Conservation (phyloP, 2,797 vertebrate species). For the Steatocranus sp. region DNA sequence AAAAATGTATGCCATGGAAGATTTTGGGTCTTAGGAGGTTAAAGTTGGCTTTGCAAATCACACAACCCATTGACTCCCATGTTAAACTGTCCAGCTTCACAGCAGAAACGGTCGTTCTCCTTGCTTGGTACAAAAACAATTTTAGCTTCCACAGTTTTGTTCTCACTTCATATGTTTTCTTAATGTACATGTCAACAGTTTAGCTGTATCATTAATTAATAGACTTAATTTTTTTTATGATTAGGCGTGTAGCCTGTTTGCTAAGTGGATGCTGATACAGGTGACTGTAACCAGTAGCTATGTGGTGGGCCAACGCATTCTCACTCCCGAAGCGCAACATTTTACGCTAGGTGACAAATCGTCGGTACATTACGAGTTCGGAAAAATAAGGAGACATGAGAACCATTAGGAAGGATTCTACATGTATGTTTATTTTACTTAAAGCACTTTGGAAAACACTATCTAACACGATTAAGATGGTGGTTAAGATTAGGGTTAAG, state of each 20-base stretch:
- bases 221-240: neutral
- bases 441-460: neutral
- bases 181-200: neutral
- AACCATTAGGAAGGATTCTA: accelerated
- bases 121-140: neutral
- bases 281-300: no score
- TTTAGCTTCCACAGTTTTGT: neutral
- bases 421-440: neutral
- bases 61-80: neutral
- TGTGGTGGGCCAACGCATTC: accelerated
- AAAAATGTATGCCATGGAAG: neutral
- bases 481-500: neutral
- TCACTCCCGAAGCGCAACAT: neutral
- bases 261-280: no score
- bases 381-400: neutral
- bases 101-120: neutral
- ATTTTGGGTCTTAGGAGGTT: neutral
- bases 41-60: neutral
- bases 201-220: neutral
- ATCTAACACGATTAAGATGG: neutral
- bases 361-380: accelerated
- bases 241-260: neutral
- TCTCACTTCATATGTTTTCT: accelerated
- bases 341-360: neutral
- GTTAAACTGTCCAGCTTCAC: neutral